A percentile compares a stretch with the other conserved stretches of the same genome.
Evolutionary conservation across 2,113 vertebrate species (phyloP).

Genomic region (Hiodon tergisus): DNA sequence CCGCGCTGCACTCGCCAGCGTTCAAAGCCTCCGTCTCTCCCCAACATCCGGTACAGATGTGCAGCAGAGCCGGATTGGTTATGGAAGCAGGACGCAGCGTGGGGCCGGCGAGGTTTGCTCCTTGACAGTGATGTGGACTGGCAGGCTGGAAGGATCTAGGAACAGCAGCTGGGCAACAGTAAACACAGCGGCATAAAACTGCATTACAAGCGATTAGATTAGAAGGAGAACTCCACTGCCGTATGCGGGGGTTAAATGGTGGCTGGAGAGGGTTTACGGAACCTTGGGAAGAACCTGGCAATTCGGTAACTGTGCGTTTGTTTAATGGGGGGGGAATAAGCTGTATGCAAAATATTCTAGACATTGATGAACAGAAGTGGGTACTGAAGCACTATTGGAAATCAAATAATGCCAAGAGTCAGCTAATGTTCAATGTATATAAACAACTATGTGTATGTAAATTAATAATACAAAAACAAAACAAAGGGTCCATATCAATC

Average conservation of each 20-base stretch:
- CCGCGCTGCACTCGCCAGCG: not conserved
- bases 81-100: not conserved
- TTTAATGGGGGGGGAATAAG: not conserved
- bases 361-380: not conserved
- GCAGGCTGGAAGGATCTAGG: not conserved
- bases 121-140: slow-evolving; percentile 2
- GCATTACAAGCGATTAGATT: slow-evolving; percentile 21
- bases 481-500: too few species aligned
- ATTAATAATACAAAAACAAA: too few species aligned
- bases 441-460: too few species aligned
- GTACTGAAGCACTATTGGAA: too few species aligned
- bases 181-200: not conserved
- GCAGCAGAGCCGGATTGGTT: too few species aligned
- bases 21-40: not conserved
- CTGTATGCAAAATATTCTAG: not conserved
- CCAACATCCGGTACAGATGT: not conserved
- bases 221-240: slow-evolving; percentile 5
- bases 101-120: not conserved
- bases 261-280: slow-evolving; percentile 8
- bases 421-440: too few species aligned
- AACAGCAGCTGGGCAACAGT: slow-evolving; percentile 25
- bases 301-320: not conserved
- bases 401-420: too few species aligned
- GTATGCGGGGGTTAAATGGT: slow-evolving; percentile 20
- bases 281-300: slow-evolving; percentile 1